phyloP scores from a whole-genome alignment of 2,113 vertebrate genomes.

The Peromyscus leucopus region DNA sequence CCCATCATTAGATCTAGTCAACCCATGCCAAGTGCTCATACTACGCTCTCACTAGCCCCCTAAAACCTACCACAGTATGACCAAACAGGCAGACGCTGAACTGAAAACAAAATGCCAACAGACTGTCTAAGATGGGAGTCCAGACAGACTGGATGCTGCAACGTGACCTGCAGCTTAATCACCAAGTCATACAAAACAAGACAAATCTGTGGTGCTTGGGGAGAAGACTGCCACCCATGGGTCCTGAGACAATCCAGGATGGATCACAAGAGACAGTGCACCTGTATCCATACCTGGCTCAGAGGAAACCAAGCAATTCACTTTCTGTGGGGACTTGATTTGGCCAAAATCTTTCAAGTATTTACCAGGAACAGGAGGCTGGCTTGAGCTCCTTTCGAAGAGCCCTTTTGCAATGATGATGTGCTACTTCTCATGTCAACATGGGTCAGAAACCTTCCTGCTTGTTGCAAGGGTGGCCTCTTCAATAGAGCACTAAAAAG shows the following conservation, averaged over 20 bases:
- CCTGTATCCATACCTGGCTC: not conserved
- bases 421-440: not conserved
- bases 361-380: not conserved
- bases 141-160: not conserved
- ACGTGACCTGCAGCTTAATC: not conserved
- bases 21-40: not conserved
- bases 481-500: not conserved
- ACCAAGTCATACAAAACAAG: not conserved
- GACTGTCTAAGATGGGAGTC: not conserved
- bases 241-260: not conserved
- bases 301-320: no score
- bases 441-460: not conserved
- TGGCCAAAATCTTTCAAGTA: not conserved
- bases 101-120: not conserved
- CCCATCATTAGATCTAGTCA: not conserved
- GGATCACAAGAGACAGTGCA: not conserved
- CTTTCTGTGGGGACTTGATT: not conserved
- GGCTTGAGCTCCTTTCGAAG: not conserved
- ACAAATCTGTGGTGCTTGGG: not conserved
- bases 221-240: not conserved
- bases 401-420: not conserved
- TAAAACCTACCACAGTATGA: not conserved
- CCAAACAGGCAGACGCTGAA: not conserved
- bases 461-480: not conserved
- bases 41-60: not conserved